Evolutionary conservation across 2,113 vertebrate species (phyloP), one percentile per base, ranked within the genome.

Genomic region (Carassius gibelio): DNA sequence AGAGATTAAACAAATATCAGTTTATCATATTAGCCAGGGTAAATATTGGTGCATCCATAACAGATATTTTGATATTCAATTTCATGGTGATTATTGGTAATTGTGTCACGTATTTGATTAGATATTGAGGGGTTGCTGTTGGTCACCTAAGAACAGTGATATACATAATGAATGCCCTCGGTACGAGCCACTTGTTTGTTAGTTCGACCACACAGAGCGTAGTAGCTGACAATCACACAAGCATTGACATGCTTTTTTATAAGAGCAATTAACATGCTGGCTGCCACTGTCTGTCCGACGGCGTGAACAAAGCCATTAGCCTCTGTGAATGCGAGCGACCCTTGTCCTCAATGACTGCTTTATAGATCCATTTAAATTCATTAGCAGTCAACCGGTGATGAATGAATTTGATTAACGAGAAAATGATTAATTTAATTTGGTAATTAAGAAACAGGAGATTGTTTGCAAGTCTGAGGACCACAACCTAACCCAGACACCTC

Each of bases 301-400:
- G 86, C 75, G 69, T 77, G 87, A 89, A 86, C 89, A 86, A 87
- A 84, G 85, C 87, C 83, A 89, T 86, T 89, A 91, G 83, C 88
- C 82, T 83, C 85, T 88, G 87, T 23, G 69, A 86, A 86, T 59
- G 86, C 83, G 86, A 72, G 85, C 72, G 85, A 87, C 86, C 86
- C 75, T 75, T 81, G n/a, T 88, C 86, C 74, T 82, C 82, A 80
- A 59, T 85, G 84, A 61, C 81, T 75, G 84, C 86, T 85, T 89
- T 88, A 89, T 88, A 87, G 89, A 90, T 88, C 86, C 86, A 88
- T 90, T 89, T 89, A 89, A 91, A 91, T 90, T 91, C 88, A 90
- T 91, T 90, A 90, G 85, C 81, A 85, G 81, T 85, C 69, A 72
- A 89, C 78, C 71, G 55, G 74, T 90, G 90, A 91, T 90, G 84